Conservation (phyloP, 2,113 vertebrate genomes). For the Mystacornis crossleyi region DNA sequence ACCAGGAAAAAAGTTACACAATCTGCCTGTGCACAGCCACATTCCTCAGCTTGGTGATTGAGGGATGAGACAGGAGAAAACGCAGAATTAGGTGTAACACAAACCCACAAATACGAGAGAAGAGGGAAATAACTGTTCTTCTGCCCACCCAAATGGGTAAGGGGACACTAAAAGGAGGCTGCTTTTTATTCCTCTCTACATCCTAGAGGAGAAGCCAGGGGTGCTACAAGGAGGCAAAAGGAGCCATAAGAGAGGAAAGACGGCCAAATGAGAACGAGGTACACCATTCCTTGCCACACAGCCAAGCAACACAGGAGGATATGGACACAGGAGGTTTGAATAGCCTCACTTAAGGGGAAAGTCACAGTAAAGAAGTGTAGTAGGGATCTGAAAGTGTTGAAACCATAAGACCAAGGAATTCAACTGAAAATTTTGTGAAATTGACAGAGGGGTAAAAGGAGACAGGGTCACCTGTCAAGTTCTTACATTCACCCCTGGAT, state of each 20-base stretch:
- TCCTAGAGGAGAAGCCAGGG: neutral
- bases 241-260: neutral
- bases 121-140: neutral
- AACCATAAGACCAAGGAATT: neutral
- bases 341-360: neutral
- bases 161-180: neutral
- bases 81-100: neutral
- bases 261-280: neutral
- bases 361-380: neutral
- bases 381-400: neutral
- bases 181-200: neutral
- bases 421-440: neutral
- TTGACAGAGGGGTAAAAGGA: neutral
- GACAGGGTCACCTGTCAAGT: neutral
- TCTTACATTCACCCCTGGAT: neutral
- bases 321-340: rapidly evolving
- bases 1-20: neutral
- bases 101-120: neutral
- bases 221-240: neutral
- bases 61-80: neutral
- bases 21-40: neutral
- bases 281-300: neutral
- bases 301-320: neutral
- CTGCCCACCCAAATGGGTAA: neutral
- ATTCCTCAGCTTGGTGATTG: neutral